Evolutionary conservation across 2,797 vertebrate species (phyloP), one percentile per base, ranked within the genome.

Genomic region (Crotalus adamanteus): DNA sequence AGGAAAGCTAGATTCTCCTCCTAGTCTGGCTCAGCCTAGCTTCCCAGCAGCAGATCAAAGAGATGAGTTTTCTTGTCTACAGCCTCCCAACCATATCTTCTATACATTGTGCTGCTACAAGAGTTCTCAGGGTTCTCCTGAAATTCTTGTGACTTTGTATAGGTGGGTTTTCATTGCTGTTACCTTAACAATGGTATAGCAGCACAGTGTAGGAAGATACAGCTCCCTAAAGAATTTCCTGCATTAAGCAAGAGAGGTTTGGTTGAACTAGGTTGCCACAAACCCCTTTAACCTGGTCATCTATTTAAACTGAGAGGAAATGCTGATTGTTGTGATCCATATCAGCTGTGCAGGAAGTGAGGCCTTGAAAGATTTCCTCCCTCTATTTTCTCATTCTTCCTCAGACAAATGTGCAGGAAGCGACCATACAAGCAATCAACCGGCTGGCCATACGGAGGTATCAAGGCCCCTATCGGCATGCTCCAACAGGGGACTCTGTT

Each of bases 371-470:
- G 26, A 16, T 42, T n/a, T 13, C 3, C 18, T 91, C 37, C n/a
- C 20, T 57, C 13, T 63, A 60, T 28, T 26, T 42, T 0, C 51
- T 2, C 88, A 6, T 91, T 94, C 55, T 90, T 16, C 31, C 3
- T 96, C 99, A 99, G 99, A 99, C 96, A 98, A 98, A 88, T 0
- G 96, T 99, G 95, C 99, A 99, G 95, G 99, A 99, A 96, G 98
- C 98, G 97, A 99, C 99, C 94, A 97, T 98, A 96, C 98, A 97
- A 95, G 99, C 99, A 93, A 99, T 99, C 90, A 97, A 98, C 97
- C 98, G 98, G 3, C 90, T 99, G 96, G 98, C 99, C 97, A 99
- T 98, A 0, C 98, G 98, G 95, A 98, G 96, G 83, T 99, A 99
- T 97, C 98, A 94, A 94, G 97, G 98, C 6, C 97, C 98, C 94